Evolutionary conservation across 2,888 invertebrate species (phyloP), one percentile per base, ranked within the genome.

Genomic region (Pinctada fucata): DNA sequence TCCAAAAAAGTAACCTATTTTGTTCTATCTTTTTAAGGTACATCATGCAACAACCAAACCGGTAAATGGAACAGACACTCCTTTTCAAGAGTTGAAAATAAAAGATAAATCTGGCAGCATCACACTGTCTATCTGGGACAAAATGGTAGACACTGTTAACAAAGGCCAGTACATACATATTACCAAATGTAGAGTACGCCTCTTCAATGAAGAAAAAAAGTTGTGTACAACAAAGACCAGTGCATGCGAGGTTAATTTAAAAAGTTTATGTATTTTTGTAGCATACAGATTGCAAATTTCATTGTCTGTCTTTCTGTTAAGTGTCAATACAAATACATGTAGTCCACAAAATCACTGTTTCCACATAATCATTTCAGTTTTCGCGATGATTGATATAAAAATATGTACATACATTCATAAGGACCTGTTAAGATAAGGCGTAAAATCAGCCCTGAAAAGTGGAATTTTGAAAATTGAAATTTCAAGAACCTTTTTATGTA

Each of bases 41-140:
- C 51, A 13, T 10, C 75, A 68, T 58, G 51, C 69, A 75, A 75
- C 68, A 13, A 75, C 51, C 45, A 68, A 75, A 68, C 51, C 13
- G 47, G 58, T 75, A 45, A 16, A 50, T 13, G 68, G 68, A 63
- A 69, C 51, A 31, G 58, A 69, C 47, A 58, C 69, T 58, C 45
- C 16, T 16, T 75, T 75, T 45, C 75, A 75, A 48, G 69, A 75
- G 31, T 10, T 68, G 45, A 52, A 52, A 31, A 47, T 75, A 31
- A 75, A 75, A 52, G 48, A 75, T 47, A 58, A 6, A 8, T 50
- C 51, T 31, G 68, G 75, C n/a, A 31, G 47, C 3, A 63, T 69
- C 45, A 69, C 63, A 58, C 52, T 75, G 51, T 51, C 75, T 16
- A 69, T 75, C 47, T 75, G 75, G 75, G 63, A 75, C 50, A n/a